These are phyloP conservation scores for Lagodon rhomboides DNA, from an alignment of 2,797 vertebrate genomes.

Conservation along the genomic window DNA sequence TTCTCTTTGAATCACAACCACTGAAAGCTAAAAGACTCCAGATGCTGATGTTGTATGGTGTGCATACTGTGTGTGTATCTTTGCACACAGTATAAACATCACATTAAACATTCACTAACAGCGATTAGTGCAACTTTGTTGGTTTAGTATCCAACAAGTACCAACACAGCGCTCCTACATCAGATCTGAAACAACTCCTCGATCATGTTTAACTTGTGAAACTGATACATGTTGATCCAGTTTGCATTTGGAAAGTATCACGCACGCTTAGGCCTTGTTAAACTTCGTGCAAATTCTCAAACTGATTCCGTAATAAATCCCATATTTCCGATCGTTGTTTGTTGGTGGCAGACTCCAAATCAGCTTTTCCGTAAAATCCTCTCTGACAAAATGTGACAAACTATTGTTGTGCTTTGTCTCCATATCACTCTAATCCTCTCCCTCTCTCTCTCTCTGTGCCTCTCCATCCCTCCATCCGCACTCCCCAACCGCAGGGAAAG, in stretches of 20 bases:
- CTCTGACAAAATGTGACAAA: constrained; percentile 83
- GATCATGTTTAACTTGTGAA: background rate
- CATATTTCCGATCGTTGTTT: constrained; percentile 78
- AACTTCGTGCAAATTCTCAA: constrained; percentile 74
- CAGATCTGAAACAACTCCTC: background rate
- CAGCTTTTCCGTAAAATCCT: constrained; percentile 84
- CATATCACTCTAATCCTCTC: constrained; percentile 83
- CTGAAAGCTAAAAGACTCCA: background rate
- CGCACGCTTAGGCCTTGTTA: constrained; percentile 41
- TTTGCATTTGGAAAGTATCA: constrained; percentile 47
- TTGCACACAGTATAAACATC: background rate
- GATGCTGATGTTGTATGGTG: background rate
- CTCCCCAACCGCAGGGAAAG: constrained; percentile 66
- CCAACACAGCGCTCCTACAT: background rate
- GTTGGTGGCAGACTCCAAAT: constrained; percentile 84
- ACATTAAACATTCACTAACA: background rate
- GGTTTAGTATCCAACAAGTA: background rate
- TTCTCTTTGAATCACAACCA: too few relatives aligned
- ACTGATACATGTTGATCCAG: background rate
- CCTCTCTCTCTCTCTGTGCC: constrained; percentile 51
- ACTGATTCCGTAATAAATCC: constrained; percentile 80
- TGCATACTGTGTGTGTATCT: background rate
- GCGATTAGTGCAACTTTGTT: background rate
- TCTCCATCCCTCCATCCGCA: constrained; percentile 70
- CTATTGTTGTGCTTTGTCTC: constrained; percentile 84